Evolutionary conservation across 2,888 invertebrate species (phyloP).

Genomic region (Timandra comae): DNA sequence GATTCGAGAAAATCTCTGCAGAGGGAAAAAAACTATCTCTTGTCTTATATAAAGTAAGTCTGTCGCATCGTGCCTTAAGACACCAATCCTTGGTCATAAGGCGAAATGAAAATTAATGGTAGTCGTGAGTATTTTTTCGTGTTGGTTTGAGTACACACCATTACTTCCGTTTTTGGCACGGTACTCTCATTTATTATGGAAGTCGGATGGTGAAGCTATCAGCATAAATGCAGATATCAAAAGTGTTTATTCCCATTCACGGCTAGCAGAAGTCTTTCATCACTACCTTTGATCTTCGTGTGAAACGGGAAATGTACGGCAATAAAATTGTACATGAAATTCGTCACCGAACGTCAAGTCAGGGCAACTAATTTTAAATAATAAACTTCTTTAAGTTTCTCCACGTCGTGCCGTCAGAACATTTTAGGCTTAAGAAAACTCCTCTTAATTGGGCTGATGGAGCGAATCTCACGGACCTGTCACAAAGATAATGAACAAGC

Average conservation of each 20-base stretch:
- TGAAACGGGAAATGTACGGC: no score
- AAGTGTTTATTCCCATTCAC: slow-evolving; percentile 7
- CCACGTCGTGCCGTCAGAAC: slow-evolving; percentile 9
- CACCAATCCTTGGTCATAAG: slow-evolving; percentile 62
- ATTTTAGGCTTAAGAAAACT: slow-evolving; percentile 35
- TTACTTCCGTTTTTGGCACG: slow-evolving; percentile 69
- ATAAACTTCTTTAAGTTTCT: slow-evolving; percentile 17
- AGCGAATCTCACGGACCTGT: slow-evolving; percentile 54
- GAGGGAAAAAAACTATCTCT: slow-evolving; percentile 25
- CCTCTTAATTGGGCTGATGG: slow-evolving; percentile 67
- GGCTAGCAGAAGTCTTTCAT: neutral
- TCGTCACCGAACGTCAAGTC: no score
- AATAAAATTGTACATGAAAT: no score
- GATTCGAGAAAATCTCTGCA: slow-evolving; percentile 22
- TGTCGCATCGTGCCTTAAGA: slow-evolving; percentile 51
- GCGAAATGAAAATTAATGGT: slow-evolving; percentile 74
- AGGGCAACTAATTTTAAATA: slow-evolving; percentile 21
- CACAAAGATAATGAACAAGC: slow-evolving; percentile 58
- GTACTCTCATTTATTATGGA: slow-evolving; percentile 71
- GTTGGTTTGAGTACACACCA: slow-evolving; percentile 73
- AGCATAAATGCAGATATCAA: slow-evolving; percentile 54
- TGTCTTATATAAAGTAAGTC: slow-evolving; percentile 30
- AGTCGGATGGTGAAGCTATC: slow-evolving; percentile 48
- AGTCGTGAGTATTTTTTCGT: slow-evolving; percentile 72
- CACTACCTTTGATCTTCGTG: slow-evolving; percentile 1